These are phyloP conservation scores for Abramis brama DNA, from an alignment of 2,113 vertebrate species.

Conservation along the genomic window DNA sequence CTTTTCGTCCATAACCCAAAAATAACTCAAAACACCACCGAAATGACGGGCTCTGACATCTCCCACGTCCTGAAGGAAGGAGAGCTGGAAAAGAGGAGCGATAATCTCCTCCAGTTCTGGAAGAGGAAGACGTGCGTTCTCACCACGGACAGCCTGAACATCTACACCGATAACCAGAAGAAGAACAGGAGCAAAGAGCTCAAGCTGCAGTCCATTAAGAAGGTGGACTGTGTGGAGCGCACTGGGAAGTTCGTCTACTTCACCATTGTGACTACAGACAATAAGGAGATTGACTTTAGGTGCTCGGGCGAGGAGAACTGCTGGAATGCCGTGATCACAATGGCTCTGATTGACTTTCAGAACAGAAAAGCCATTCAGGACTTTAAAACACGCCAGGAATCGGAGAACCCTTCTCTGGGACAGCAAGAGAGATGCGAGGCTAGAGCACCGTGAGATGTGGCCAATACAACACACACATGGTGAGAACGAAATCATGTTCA, in stretches of 20 bases:
- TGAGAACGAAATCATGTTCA: constrained; percentile 56
- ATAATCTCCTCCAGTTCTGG: constrained; percentile 94
- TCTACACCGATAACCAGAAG: constrained; percentile 86
- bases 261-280: constrained; percentile 94
- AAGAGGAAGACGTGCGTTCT: constrained; percentile 93
- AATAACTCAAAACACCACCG: constrained; percentile 68
- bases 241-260: constrained; percentile 96
- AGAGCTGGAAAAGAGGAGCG: constrained; percentile 94
- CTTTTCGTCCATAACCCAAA: background rate
- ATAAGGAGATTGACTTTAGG: constrained; percentile 96
- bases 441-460: constrained; percentile 75
- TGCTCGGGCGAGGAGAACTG: constrained; percentile 86
- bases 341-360: constrained; percentile 96
- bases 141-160: constrained; percentile 88
- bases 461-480: constrained; percentile 61
- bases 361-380: constrained; percentile 91
- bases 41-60: constrained; percentile 79
- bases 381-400: constrained; percentile 87
- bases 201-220: constrained; percentile 88
- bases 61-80: constrained; percentile 86
- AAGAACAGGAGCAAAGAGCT: constrained; percentile 86
- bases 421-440: constrained; percentile 79
- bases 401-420: constrained; percentile 76
- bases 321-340: constrained; percentile 94
- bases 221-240: constrained; percentile 96